These are phyloP conservation scores for Thalassarche chlororhynchos DNA, from an alignment of 2,113 vertebrate species.

Conservation along the genomic window DNA sequence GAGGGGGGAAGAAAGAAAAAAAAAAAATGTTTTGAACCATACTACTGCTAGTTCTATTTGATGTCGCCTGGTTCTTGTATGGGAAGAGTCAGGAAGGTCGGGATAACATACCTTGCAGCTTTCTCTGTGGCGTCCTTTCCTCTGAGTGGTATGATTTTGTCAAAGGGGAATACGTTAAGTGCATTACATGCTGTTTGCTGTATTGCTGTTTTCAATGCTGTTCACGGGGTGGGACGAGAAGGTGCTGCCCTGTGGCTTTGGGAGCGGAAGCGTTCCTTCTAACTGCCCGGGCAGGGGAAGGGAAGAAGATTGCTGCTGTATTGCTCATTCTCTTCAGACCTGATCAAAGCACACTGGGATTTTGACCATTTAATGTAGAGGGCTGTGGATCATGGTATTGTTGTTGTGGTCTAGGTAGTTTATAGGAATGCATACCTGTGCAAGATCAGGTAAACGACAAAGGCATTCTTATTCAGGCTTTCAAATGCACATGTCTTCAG, in stretches of 20 bases:
- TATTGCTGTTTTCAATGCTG: background rate
- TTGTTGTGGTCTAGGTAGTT: background rate
- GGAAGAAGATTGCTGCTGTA: fast-evolving
- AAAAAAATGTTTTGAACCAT: background rate
- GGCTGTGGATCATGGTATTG: background rate
- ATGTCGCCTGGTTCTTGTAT: background rate
- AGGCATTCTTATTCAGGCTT: background rate
- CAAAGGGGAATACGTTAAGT: background rate
- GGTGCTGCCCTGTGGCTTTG: background rate
- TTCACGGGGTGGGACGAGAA: fast-evolving
- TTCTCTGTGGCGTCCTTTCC: background rate
- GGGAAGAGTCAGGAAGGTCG: background rate
- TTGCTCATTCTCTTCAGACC: background rate
- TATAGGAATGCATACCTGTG: background rate
- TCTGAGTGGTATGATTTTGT: background rate
- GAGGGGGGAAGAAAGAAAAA: background rate
- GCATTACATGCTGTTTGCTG: background rate
- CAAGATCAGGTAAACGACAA: fast-evolving
- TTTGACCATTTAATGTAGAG: background rate
- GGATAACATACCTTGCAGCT: background rate
- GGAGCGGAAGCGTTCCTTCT: background rate
- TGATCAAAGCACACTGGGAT: background rate
- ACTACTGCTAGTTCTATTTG: background rate
- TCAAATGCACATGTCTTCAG: background rate
- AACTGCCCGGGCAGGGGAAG: background rate